Conservation (phyloP, 2,797 vertebrate genomes). For the Melanotaenia boesemani region DNA sequence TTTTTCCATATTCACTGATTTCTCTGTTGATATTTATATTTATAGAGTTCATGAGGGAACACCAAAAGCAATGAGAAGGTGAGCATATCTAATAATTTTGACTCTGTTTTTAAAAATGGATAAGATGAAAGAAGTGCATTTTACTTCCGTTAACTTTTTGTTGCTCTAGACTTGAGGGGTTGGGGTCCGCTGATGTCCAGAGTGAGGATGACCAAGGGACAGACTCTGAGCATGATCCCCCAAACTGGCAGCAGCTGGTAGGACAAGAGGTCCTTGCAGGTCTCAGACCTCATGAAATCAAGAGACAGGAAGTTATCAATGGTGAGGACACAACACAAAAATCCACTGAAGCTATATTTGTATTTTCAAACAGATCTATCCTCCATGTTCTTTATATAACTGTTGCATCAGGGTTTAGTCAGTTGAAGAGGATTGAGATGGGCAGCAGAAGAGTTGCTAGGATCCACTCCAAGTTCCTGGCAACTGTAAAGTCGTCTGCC, state of each 20-base stretch:
- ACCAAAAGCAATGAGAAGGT: constrained; percentile 92
- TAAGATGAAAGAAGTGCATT: neutral
- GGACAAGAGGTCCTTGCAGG: constrained; percentile 89
- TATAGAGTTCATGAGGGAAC: constrained; percentile 90
- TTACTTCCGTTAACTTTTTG: neutral
- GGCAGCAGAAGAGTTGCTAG: constrained; percentile 13
- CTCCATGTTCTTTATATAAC: neutral
- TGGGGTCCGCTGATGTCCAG: constrained; percentile 86
- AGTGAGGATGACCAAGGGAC: constrained; percentile 93
- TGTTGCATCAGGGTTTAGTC: neutral
- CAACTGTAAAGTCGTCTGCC: neutral
- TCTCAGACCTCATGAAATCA: constrained; percentile 92
- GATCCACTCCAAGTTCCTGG: constrained; percentile 1
- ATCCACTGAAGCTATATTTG: neutral
- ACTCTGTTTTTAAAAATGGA: neutral
- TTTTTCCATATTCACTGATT: constrained; percentile 6
- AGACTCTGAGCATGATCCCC: constrained; percentile 90
- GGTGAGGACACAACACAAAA: constrained; percentile 79
- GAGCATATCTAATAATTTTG: constrained; percentile 50
- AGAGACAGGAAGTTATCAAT: constrained; percentile 95
- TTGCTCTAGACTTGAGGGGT: constrained; percentile 84
- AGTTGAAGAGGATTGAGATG: neutral
- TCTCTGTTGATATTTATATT: constrained; percentile 19
- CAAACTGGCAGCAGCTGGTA: constrained; percentile 95
- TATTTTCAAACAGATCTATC: constrained; percentile 3